Conservation (phyloP, 2,797 vertebrate species). For the Pachyuromys duprasi region DNA sequence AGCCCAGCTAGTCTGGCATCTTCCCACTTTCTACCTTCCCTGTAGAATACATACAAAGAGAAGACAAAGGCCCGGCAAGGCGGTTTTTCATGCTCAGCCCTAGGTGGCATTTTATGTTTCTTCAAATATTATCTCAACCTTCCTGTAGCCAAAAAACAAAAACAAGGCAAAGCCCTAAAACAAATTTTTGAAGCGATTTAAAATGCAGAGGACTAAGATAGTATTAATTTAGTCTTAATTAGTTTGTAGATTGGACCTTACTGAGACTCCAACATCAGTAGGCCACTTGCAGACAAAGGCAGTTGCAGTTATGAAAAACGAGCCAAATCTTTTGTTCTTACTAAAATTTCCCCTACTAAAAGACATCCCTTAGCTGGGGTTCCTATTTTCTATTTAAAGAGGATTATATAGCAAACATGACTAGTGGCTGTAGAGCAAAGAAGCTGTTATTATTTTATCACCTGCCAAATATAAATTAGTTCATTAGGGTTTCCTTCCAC, state of each 20-base stretch:
- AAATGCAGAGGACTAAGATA: constrained; percentile 63
- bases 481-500: constrained; percentile 93
- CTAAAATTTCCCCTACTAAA: constrained; percentile 62
- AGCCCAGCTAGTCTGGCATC: neutral
- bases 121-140: constrained; percentile 73
- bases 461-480: constrained; percentile 88
- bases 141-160: constrained; percentile 73
- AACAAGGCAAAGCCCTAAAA: constrained; percentile 70
- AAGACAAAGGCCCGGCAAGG: constrained; percentile 53
- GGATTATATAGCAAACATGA: constrained; percentile 77
- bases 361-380: constrained; percentile 54
- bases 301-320: constrained; percentile 64
- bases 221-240: constrained; percentile 68
- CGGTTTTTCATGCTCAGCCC: constrained; percentile 55
- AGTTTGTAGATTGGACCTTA: constrained; percentile 69
- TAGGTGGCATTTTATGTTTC: constrained; percentile 70
- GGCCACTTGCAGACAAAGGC: constrained; percentile 66
- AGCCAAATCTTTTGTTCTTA: constrained; percentile 70
- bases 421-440: constrained; percentile 70
- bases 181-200: constrained; percentile 66
- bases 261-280: constrained; percentile 40
- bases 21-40: neutral
- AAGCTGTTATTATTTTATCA: constrained; percentile 83
- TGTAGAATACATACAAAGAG: constrained; percentile 58
- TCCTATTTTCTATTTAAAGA: constrained; percentile 71